phyloP scores from a whole-genome alignment of 2,888 invertebrate species.

The Zygothrica quintamaculata region DNA sequence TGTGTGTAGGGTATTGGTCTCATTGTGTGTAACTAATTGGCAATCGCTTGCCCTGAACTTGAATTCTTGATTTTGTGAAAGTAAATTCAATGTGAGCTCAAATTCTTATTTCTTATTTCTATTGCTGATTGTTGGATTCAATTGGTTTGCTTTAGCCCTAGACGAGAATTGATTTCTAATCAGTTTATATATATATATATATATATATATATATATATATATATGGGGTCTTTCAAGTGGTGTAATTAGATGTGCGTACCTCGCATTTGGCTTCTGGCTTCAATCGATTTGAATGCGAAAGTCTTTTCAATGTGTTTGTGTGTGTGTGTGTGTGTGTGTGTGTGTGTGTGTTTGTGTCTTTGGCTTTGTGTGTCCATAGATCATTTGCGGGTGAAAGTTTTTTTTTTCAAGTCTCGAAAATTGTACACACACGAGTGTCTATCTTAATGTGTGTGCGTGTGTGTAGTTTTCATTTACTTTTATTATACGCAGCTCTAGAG shows the following conservation, averaged over 20 bases:
- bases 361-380: conserved; percentile 60
- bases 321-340: conserved; percentile 29
- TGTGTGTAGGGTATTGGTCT: too few relatives aligned
- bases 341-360: conserved; percentile 29
- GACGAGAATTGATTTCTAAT: conserved; percentile 73
- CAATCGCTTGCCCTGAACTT: conserved; percentile 68
- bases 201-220: neutral
- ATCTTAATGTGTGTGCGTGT: conserved; percentile 19
- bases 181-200: conserved; percentile 26
- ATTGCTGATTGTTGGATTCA: conserved; percentile 6
- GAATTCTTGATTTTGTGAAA: conserved; percentile 66
- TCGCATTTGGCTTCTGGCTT: conserved; percentile 38
- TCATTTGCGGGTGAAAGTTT: conserved; percentile 77
- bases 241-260: conserved; percentile 68
- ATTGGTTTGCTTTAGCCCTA: neutral
- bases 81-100: conserved; percentile 44
- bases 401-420: conserved; percentile 54
- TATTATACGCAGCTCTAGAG: conserved; percentile 59
- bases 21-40: conserved; percentile 34
- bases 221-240: conserved; percentile 24
- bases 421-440: conserved; percentile 17
- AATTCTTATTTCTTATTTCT: conserved; percentile 26
- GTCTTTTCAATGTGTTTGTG: conserved; percentile 54
- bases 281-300: conserved; percentile 55
- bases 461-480: conserved; percentile 70